Base-by-base conservation (phyloP, 2,113 vertebrate species). In the Meleagris gallopavo region DNA sequence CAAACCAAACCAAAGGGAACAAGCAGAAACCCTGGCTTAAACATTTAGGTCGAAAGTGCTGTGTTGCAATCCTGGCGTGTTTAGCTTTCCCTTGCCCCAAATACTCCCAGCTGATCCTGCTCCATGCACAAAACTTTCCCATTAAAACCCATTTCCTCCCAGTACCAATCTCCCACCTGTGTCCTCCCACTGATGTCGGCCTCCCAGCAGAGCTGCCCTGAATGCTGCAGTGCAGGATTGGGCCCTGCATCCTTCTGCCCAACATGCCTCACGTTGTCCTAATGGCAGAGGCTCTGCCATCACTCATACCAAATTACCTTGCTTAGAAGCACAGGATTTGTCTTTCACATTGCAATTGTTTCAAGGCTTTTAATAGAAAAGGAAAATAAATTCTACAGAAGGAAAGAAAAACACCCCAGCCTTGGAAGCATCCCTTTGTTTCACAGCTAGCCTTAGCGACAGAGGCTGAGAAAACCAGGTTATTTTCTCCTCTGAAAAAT, bases 361-460 rank as follows among this genome's bases (percentile, higher is more conserved):
- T 91, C 85, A 90, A 88, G 79, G 78, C 80, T 93, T 93, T 95
- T 93, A 91, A 78, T 72, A 86, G 32, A 88, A 95, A 90, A 94
- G 85, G 65, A 91, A 94, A 96, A 91, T 61, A 95, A 95, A 88
- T 86, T 72, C 80, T 71, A 52, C 65, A 54, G 64, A 50, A 76
- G 50, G 25, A 32, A 80, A 36, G 34, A n/a, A 82, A 93, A 72
- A 64, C 83, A 40, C 32, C 71, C 62, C 79, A 74, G 40, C 22
- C 82, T 78, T 86, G 65, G 93, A 95, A 93, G 60, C 15, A 0
- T 72, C 75, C 69, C 75, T 88, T 93, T 27, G 11, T 89, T 90
- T 91, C 85, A 64, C 65, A 83, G 80, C 71, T 71, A 75, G 88
- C 46, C 8, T 30, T n/a, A 93, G 48, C 24, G 38, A 92, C 52